A percentile compares a stretch with the other conserved stretches of the same genome.
Evolutionary conservation across 1,140 invertebrate species (phyloP).

Genomic region (Ceratina calcarata): DNA sequence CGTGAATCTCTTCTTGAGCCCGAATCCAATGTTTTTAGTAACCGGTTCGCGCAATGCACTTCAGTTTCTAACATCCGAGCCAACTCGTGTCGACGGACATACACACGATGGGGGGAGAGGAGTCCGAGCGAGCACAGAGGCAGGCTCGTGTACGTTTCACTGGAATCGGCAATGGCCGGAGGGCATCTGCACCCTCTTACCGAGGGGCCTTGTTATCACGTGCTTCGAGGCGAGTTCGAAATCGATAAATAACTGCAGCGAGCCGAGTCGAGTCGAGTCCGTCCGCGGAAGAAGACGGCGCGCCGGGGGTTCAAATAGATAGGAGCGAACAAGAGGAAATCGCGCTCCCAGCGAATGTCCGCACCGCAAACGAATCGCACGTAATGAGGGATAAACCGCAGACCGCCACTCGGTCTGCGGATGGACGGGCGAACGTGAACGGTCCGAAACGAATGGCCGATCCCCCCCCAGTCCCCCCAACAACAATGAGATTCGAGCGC

Average conservation of each 20-base stretch:
- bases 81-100: no score
- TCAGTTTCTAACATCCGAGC: no score
- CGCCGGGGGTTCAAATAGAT: background rate
- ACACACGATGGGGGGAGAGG: no score
- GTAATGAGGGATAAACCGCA: conserved; percentile 68
- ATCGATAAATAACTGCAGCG: conserved; percentile 63
- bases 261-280: background rate
- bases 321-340: conserved; percentile 57
- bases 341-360: conserved; percentile 47
- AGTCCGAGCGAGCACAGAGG: no score
- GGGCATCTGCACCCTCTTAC: conserved; percentile 37
- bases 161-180: conserved; percentile 38
- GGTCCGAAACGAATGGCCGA: no score
- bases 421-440: conserved; percentile 51
- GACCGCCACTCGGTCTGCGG: conserved; percentile 52
- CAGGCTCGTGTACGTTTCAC: conserved; percentile 14
- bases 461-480: no score
- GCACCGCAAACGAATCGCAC: conserved; percentile 62
- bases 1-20: no score
- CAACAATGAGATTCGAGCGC: no score
- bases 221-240: conserved; percentile 60
- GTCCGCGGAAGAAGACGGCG: conserved; percentile 38
- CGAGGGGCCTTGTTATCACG: conserved; percentile 58
- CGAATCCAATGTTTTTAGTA: no score
- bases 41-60: no score